Evolutionary conservation across 2,797 vertebrate genomes (phyloP).

Genomic region (Ptychobarbus kaznakovi): DNA sequence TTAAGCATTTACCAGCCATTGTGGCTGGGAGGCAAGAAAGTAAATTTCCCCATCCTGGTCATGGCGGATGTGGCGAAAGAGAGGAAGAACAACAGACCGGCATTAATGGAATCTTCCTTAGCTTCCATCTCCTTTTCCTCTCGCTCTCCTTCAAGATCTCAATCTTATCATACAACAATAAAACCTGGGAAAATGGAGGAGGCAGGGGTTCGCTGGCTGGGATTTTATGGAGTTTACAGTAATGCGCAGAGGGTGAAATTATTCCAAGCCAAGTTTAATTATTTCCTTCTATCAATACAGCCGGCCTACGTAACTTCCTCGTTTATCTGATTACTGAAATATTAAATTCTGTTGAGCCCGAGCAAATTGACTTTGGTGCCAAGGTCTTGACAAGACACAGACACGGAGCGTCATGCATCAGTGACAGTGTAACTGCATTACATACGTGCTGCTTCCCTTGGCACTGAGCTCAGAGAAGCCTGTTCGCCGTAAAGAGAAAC

Average conservation of each 20-base stretch:
- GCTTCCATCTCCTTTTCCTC: slow-evolving; percentile 53
- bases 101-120: slow-evolving; percentile 75
- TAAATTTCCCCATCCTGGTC: slow-evolving; percentile 9
- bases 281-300: slow-evolving; percentile 82
- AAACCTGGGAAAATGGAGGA: slow-evolving; percentile 58
- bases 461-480: slow-evolving; percentile 73
- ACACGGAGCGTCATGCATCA: slow-evolving; percentile 80
- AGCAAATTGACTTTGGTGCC: slow-evolving; percentile 86
- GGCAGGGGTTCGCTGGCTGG: slow-evolving; percentile 56
- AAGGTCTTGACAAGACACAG: slow-evolving; percentile 86
- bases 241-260: slow-evolving; percentile 81
- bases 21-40: not conserved
- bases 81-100: slow-evolving; percentile 72
- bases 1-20: not conserved
- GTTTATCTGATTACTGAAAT: slow-evolving; percentile 83
- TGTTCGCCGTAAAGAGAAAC: slow-evolving; percentile 73
- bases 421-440: slow-evolving; percentile 80
- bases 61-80: slow-evolving; percentile 71
- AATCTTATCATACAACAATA: slow-evolving; percentile 75
- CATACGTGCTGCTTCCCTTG: slow-evolving; percentile 79
- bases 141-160: slow-evolving; percentile 67
- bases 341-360: slow-evolving; percentile 81
- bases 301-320: slow-evolving; percentile 80
- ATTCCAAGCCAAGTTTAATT: slow-evolving; percentile 81
- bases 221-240: slow-evolving; percentile 80